Evolutionary conservation across 92 coral and sea anemone genomes (phyloP).

Genomic region (Porites evermanni): DNA sequence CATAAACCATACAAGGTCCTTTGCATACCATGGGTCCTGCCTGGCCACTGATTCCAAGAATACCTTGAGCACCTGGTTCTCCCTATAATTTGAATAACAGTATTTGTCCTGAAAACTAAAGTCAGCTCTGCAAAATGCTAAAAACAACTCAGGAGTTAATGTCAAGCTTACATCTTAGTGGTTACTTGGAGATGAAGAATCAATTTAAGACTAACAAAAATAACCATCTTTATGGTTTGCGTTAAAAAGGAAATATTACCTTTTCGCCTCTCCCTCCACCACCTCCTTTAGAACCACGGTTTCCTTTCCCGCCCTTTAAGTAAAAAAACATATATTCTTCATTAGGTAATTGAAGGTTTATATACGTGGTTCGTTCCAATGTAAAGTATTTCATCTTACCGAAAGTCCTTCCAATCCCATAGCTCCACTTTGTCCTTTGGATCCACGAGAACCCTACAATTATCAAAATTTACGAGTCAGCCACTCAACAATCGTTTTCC

Average conservation of each 20-base stretch:
- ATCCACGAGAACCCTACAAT: slow-evolving; percentile 51
- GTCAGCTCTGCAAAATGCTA: too few species aligned
- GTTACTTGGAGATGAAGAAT: too few species aligned
- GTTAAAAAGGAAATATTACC: slow-evolving; percentile 14
- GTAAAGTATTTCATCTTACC: slow-evolving; percentile 28
- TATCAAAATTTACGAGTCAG: not conserved
- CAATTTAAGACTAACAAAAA: too few species aligned
- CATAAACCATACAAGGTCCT: too few species aligned
- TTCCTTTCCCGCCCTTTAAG: slow-evolving; percentile 44
- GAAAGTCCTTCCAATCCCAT: slow-evolving; percentile 36
- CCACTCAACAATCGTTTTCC: not conserved
- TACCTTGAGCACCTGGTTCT: slow-evolving; percentile 50
- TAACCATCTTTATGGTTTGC: not conserved
- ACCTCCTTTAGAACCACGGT: slow-evolving; percentile 36
- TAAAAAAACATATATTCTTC: not conserved
- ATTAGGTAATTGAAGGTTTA: not conserved
- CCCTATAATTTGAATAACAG: slow-evolving; percentile 22
- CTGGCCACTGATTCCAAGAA: slow-evolving; percentile 29
- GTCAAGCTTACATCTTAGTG: too few species aligned
- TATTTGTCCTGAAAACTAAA: not conserved
- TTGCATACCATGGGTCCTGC: slow-evolving; percentile 37
- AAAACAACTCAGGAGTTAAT: not conserved
- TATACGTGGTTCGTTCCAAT: not conserved
- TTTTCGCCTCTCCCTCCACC: slow-evolving; percentile 43
- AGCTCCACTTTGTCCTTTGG: slow-evolving; percentile 52